Evolutionary conservation across 2,113 vertebrate genomes (phyloP), one percentile per base, ranked within the genome.

Genomic region (Tricholaema leucomelas): DNA sequence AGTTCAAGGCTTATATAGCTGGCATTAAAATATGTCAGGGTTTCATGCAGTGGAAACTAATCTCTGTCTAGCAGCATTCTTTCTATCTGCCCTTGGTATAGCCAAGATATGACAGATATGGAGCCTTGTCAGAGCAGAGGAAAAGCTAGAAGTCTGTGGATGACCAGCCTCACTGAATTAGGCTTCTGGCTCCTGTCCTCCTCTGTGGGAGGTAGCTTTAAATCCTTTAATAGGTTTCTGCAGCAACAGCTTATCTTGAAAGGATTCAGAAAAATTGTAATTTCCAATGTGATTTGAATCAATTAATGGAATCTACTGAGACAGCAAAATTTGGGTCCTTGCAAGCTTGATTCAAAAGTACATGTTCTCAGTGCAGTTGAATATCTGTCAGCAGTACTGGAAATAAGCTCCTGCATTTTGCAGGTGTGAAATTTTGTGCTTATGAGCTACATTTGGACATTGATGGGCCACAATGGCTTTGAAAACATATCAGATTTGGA

Each of bases 351-450:
- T 54, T 87, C 11, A 42, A 8, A 31, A 2, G 1, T 52, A 59
- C 2, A 0, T 38, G 24, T 60, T 92, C 59, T 63, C 40, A 56
- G 2, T 61, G 28, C 10, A 67, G 36, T 44, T 56, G 23, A 46
- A 44, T 75, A 76, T 70, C 55, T 88, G 87, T 59, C 66, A 88
- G 56, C 63, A 66, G 42, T 76, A 90, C 1, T 7, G 85, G 77
- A 94, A 95, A 79, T 8, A 64, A 54, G 84, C 55, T 85, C 79
- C 76, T 84, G 86, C 15, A 15, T 71, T 73, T 77, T 80, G 46
- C 52, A 96, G 59, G 93, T 94, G 91, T 92, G 93, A 95, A 35
- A 91, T 93, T 91, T 96, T 14, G 7, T 93, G 92, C 89, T 84
- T 88, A 55, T 9, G 52, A 93, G 93, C 79, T 71, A 27, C 33